Conservation (phyloP, 2,888 invertebrate species). For the Nomada goodeniana region DNA sequence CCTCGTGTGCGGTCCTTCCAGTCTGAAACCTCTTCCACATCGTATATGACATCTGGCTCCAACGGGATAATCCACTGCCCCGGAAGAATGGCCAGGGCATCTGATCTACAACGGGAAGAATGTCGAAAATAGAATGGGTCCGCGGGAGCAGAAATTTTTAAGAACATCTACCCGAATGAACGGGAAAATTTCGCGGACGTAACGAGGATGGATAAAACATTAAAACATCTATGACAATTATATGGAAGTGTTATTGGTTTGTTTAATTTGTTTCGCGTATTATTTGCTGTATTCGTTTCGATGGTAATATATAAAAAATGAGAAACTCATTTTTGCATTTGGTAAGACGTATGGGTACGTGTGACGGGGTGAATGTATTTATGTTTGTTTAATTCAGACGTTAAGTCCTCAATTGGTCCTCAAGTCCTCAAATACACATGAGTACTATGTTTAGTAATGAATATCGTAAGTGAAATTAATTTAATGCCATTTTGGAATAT, state of each 20-base stretch:
- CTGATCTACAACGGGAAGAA: slow-evolving; percentile 73
- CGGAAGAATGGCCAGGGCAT: slow-evolving; percentile 80
- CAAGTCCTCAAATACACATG: too few relatives aligned
- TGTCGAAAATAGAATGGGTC: slow-evolving; percentile 13
- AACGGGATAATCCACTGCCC: slow-evolving; percentile 77
- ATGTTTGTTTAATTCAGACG: neutral
- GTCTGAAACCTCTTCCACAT: slow-evolving; percentile 86
- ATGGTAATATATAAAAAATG: neutral
- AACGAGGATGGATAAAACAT: neutral
- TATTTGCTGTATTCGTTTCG: neutral
- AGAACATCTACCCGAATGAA: neutral
- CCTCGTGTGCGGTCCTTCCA: slow-evolving; percentile 85
- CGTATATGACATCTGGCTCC: slow-evolving; percentile 85
- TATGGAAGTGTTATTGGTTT: neutral
- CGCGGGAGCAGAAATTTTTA: slow-evolving; percentile 12
- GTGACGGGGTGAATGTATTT: neutral
- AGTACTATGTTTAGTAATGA: too few relatives aligned
- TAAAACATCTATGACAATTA: slow-evolving; percentile 1
- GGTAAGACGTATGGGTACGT: too few relatives aligned
- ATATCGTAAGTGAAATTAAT: too few relatives aligned
- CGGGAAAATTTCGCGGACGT: neutral
- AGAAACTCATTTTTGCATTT: neutral
- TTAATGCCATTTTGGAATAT: neutral
- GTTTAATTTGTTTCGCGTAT: neutral
- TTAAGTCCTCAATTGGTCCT: neutral